Conservation (phyloP, 1,140 invertebrate species). For the Drosophila sproati region DNA sequence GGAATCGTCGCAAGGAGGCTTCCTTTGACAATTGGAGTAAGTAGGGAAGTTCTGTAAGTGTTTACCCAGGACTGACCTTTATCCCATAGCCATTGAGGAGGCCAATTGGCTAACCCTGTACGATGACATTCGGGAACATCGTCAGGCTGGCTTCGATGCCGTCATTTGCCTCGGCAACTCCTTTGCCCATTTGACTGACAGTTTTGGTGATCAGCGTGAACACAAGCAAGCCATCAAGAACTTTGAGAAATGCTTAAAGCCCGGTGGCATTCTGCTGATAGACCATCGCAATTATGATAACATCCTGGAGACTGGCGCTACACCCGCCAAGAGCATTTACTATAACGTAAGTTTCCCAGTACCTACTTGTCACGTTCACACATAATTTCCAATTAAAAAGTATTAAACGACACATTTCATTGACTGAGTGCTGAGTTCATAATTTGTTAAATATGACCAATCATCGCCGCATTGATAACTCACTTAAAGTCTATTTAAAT, state of each 20-base stretch:
- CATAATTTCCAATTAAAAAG: constrained; percentile 57
- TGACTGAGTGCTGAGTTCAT: background rate
- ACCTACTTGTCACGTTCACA: background rate
- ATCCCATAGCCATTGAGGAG: constrained; percentile 90
- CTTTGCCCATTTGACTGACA: constrained; percentile 93
- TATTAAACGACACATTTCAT: constrained; percentile 56
- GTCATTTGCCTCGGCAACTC: constrained; percentile 95
- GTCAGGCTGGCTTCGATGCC: constrained; percentile 89
- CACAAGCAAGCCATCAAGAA: constrained; percentile 91
- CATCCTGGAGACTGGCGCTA: constrained; percentile 90
- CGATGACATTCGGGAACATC: constrained; percentile 88
- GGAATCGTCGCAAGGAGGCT: constrained; percentile 91
- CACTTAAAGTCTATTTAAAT: constrained; percentile 5
- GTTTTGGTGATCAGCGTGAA: constrained; percentile 90
- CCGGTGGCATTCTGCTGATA: constrained; percentile 93
- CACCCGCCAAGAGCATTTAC: constrained; percentile 92
- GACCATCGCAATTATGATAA: constrained; percentile 95
- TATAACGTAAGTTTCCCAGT: constrained; percentile 90
- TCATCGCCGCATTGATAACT: constrained; percentile 56
- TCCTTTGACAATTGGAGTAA: constrained; percentile 94
- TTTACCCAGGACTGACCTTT: background rate
- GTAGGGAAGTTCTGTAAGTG: constrained; percentile 45
- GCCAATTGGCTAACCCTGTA: constrained; percentile 91
- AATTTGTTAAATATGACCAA: constrained; percentile 13
- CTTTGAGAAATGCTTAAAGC: constrained; percentile 92